Conservation (phyloP, 2,797 vertebrate genomes). For the Enteromius treurensis region DNA sequence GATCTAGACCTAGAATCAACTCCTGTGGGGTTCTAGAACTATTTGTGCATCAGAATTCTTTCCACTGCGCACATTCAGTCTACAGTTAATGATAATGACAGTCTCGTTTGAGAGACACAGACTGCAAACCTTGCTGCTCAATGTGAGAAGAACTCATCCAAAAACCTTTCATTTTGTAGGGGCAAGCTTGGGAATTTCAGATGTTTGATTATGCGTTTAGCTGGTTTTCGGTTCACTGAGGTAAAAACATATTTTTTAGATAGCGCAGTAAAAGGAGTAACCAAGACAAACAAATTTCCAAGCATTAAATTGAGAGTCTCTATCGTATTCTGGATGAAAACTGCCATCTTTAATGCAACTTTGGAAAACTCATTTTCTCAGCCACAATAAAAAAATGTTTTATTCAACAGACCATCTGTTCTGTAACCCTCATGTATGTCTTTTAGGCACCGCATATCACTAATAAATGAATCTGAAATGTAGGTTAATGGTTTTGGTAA, state of each 20-base stretch:
- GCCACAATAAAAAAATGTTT: constrained; percentile 31
- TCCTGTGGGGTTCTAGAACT: constrained; percentile 24
- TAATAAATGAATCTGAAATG: constrained; percentile 24
- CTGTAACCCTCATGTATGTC: background rate
- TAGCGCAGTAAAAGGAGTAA: background rate
- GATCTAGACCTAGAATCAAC: constrained; percentile 39
- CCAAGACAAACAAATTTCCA: background rate
- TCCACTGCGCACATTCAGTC: constrained; percentile 4
- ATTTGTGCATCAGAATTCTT: constrained; percentile 34
- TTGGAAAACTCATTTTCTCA: constrained; percentile 39
- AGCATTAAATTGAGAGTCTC: constrained; percentile 1
- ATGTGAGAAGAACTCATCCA: constrained; percentile 30
- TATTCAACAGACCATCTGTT: constrained; percentile 21
- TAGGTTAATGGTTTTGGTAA: constrained; percentile 45
- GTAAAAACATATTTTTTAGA: constrained; percentile 14
- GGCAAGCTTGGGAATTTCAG: constrained; percentile 10
- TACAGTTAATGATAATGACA: constrained; percentile 37
- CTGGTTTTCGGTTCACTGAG: constrained; percentile 21
- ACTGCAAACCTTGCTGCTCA: constrained; percentile 37
- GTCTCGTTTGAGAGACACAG: background rate
- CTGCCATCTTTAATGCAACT: constrained; percentile 3
- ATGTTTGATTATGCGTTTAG: constrained; percentile 28
- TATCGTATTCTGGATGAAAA: constrained; percentile 21
- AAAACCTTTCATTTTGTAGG: constrained; percentile 33
- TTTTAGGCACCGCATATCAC: background rate